Evolutionary conservation across 2,888 invertebrate species (phyloP).

Genomic region (Neocrepidodera transversa): DNA sequence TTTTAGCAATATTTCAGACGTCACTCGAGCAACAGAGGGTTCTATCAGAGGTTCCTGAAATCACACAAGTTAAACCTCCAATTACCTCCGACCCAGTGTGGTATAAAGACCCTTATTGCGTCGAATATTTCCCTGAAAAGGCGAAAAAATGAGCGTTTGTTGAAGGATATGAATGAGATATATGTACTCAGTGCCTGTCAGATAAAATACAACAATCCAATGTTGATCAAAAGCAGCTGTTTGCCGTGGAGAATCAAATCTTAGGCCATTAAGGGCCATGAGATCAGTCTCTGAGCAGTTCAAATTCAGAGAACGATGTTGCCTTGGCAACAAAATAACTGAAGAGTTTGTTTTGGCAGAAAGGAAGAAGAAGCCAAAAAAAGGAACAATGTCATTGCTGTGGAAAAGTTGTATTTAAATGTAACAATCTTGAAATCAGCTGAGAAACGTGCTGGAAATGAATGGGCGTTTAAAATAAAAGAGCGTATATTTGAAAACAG

Average conservation of each 20-base stretch:
- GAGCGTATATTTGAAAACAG: no score
- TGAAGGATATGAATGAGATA: neutral
- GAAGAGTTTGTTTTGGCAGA: slow-evolving; percentile 7
- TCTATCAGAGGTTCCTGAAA: no score
- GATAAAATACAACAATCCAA: slow-evolving; percentile 11
- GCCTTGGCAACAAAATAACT: slow-evolving; percentile 11
- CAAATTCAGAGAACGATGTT: slow-evolving; percentile 16
- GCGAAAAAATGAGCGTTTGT: neutral
- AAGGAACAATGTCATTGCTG: slow-evolving; percentile 10
- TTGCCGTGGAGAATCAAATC: slow-evolving; percentile 11
- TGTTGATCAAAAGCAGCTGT: slow-evolving; percentile 7
- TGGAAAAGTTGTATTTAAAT: neutral
- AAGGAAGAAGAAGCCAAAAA: slow-evolving; percentile 14
- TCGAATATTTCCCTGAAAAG: no score
- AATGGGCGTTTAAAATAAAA: no score
- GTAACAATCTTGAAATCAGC: slow-evolving; percentile 7
- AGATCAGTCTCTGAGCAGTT: slow-evolving; percentile 18
- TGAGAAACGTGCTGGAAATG: slow-evolving; percentile 12
- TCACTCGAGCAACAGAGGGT: no score
- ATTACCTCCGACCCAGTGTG: neutral
- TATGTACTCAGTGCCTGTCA: no score
- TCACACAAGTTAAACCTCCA: no score
- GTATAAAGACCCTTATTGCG: slow-evolving; percentile 11
- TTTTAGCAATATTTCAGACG: no score
- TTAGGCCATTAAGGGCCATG: slow-evolving; percentile 6